These are phyloP conservation scores for Phaedon cochleariae DNA, from an alignment of 2,888 invertebrate genomes.

Conservation along the genomic window DNA sequence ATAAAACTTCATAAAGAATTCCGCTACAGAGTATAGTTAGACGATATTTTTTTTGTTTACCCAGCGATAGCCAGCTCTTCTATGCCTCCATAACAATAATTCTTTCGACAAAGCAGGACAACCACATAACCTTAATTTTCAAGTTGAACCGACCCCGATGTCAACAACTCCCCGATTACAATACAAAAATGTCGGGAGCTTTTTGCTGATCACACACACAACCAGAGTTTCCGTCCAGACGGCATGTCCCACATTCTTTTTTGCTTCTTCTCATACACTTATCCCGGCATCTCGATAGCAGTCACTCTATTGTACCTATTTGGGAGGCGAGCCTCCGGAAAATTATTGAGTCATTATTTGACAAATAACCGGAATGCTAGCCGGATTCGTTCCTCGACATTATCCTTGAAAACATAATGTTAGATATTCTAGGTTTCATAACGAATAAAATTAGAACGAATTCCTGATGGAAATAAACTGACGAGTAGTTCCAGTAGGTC, in stretches of 20 bases:
- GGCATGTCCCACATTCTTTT: constrained; percentile 38
- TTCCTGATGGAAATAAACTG: no score
- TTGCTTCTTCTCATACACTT: constrained; percentile 40
- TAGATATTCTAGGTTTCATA: no score
- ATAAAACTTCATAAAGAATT: no score
- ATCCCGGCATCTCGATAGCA: constrained; percentile 30
- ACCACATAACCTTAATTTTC: constrained; percentile 15
- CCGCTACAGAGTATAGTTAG: no score
- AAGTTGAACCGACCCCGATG: not conserved
- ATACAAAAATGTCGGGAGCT: constrained; percentile 11
- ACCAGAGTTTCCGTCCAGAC: constrained; percentile 38
- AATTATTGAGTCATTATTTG: no score
- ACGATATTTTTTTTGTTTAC: not conserved
- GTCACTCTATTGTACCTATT: constrained; percentile 25
- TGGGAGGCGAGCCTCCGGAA: not conserved
- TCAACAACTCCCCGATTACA: constrained; percentile 10
- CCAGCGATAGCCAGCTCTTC: not conserved
- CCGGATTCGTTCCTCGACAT: no score
- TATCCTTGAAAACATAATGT: no score
- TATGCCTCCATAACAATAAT: not conserved
- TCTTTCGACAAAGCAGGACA: constrained; percentile 1
- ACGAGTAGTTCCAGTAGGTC: no score
- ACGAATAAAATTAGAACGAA: no score
- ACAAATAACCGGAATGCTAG: not conserved
- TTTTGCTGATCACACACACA: constrained; percentile 40